Evolutionary conservation across 2,888 invertebrate species (phyloP), one percentile per base, ranked within the genome.

Genomic region (Uloborus plumipes): DNA sequence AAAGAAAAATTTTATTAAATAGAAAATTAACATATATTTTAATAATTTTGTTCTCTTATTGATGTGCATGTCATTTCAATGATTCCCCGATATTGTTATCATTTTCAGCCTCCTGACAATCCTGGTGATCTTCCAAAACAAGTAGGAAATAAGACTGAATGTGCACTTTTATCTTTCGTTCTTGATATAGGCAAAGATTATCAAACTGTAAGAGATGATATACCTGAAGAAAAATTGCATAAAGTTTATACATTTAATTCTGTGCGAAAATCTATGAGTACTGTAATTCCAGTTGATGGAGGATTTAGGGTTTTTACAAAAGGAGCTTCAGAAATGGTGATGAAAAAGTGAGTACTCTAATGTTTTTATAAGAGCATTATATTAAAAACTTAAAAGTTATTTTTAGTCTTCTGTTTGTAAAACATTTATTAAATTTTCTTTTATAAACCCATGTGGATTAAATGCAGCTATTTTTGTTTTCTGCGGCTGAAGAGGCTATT

Each of bases 101-200:
- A 71, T 59, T 39, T 53, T 2, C 89, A 94, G 93, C 93, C 93
- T 84, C 91, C 93, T 51, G 93, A 92, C 88, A 94, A 95, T 87
- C 94, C 94, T 49, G 92, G 92, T 73, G 96, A 94, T 71, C 92
- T 95, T 77, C 93, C 95, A 3, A 95, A 94, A 90, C 99, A 99
- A 92, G 94, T 99, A 86, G 99, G 99, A 87, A 99, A 99, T 92
- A 99, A 99, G 91, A 99, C 99, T 59, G 99, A 99, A 90, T 99
- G 99, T 91, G 93, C 98, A 65, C 92, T 99, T 84, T 92, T 99
- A 85, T 99, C 99, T 84, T 99, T 99, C 91, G 95, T 99, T 47
- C 89, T 94, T 86, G 94, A 93, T 69, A 91, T 99, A 84, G 95
- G 95, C 75, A 95, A 96, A 90, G 95, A 93, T 89, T 99, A 98